Evolutionary conservation across 1,140 invertebrate species (phyloP).

Genomic region (Orius laevigatus): DNA sequence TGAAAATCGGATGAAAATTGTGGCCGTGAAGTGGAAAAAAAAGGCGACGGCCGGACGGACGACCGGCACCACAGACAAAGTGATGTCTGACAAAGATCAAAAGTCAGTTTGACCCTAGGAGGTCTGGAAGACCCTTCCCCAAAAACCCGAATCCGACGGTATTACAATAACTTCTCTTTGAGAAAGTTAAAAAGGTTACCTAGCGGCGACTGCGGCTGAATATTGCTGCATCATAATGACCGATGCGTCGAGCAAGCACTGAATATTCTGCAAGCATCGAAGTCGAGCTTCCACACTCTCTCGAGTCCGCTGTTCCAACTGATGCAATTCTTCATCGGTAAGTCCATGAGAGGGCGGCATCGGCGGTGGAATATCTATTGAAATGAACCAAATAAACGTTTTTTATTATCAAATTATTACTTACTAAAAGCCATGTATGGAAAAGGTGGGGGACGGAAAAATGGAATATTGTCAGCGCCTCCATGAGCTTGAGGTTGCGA

Average conservation of each 20-base stretch:
- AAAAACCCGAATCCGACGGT: no score
- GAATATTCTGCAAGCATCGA: conserved; percentile 67
- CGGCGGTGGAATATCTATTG: conserved; percentile 41
- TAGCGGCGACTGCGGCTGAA: conserved; percentile 37
- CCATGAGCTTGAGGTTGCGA: conserved; percentile 15
- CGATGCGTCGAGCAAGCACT: conserved; percentile 72
- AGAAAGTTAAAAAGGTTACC: conserved; percentile 1
- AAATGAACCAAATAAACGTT: conserved; percentile 3
- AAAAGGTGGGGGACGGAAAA: conserved; percentile 37
- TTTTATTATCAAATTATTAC: conserved; percentile 2
- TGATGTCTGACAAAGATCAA: no score
- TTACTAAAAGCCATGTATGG: conserved; percentile 27
- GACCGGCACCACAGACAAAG: no score
- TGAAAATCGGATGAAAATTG: no score
- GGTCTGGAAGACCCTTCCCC: no score
- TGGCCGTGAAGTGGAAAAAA: no score
- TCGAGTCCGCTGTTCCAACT: conserved; percentile 76
- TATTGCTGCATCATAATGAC: conserved; percentile 82
- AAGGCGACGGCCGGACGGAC: no score
- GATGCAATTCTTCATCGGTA: conserved; percentile 62
- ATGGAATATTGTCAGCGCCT: conserved; percentile 26
- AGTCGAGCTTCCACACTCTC: conserved; percentile 80
- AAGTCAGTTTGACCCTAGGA: no score
- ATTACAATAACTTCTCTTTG: no score
- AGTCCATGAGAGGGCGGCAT: conserved; percentile 48